phyloP scores from a whole-genome alignment of 1,140 invertebrate genomes.

The Aphaenogaster rudis region DNA sequence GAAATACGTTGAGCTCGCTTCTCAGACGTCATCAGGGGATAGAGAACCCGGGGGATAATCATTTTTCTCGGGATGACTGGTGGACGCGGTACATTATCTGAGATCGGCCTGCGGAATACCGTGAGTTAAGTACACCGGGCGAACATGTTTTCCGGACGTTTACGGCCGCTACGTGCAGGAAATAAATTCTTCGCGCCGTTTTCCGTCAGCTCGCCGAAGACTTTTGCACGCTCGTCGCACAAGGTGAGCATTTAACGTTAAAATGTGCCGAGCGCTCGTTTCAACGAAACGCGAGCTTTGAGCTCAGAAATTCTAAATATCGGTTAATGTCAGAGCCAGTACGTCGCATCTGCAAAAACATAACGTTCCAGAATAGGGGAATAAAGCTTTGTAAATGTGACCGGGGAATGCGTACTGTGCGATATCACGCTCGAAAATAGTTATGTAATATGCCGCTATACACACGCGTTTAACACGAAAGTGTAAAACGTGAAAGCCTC shows the following conservation, averaged over 20 bases:
- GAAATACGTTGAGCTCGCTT: conserved; percentile 10
- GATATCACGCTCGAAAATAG: conserved; percentile 5
- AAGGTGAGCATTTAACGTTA: conserved; percentile 6
- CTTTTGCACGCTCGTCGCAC: neutral
- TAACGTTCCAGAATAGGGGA: neutral
- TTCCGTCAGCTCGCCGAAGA: conserved; percentile 29
- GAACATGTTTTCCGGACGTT: conserved; percentile 50
- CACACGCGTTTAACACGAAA: conserved; percentile 2
- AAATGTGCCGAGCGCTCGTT: neutral
- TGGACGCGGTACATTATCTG: conserved; percentile 55
- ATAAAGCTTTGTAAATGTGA: conserved; percentile 19
- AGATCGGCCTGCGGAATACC: conserved; percentile 49
- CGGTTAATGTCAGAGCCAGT: neutral
- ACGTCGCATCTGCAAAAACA: conserved; percentile 6
- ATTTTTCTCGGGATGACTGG: conserved; percentile 52
- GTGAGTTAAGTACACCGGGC: conserved; percentile 46
- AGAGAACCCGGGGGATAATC: conserved; percentile 48
- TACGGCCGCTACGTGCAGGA: conserved; percentile 41
- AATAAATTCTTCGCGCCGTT: conserved; percentile 45
- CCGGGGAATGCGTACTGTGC: too few relatives aligned
- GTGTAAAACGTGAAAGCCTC: conserved; percentile 33
- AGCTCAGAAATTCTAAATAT: neutral
- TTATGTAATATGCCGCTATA: conserved; percentile 19
- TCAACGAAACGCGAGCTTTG: neutral
- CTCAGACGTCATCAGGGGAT: conserved; percentile 19